phyloP scores from a whole-genome alignment of 2,113 vertebrate species.

The Oncorhynchus mykiss region DNA sequence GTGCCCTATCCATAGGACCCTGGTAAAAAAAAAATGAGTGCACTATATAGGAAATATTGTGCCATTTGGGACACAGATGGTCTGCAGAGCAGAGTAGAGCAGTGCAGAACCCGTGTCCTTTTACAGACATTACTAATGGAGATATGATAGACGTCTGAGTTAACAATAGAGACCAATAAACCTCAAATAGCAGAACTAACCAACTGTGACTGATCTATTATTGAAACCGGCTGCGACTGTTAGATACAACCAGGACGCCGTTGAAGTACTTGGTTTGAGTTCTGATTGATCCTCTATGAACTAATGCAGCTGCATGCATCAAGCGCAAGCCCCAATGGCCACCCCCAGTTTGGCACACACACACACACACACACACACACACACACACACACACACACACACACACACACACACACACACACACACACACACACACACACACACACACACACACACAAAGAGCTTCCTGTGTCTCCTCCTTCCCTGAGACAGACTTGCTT shows the following conservation, averaged over 20 bases:
- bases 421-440: neutral
- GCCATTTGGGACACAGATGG: too few species aligned
- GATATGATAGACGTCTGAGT: too few species aligned
- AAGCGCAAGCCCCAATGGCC: too few species aligned
- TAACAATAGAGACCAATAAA: too few species aligned
- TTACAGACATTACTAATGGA: too few species aligned
- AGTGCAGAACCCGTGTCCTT: conserved; percentile 39
- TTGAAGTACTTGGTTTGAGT: too few species aligned
- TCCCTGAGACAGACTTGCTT: conserved; percentile 26
- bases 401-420: conserved; percentile 10
- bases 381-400: neutral
- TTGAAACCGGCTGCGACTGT: neutral
- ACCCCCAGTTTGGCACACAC: too few species aligned
- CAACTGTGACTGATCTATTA: neutral
- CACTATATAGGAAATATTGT: too few species aligned
- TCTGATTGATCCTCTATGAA: too few species aligned
- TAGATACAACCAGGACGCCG: neutral
- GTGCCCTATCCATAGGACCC: too few species aligned
- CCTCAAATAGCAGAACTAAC: neutral
- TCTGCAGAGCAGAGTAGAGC: neutral
- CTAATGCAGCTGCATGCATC: too few species aligned
- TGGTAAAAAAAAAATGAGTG: too few species aligned
- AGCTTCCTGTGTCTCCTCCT: neutral
- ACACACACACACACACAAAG: neutral
- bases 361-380: neutral